phyloP scores from a whole-genome alignment of 2,113 vertebrate species.

The Bolborhynchus lineola region DNA sequence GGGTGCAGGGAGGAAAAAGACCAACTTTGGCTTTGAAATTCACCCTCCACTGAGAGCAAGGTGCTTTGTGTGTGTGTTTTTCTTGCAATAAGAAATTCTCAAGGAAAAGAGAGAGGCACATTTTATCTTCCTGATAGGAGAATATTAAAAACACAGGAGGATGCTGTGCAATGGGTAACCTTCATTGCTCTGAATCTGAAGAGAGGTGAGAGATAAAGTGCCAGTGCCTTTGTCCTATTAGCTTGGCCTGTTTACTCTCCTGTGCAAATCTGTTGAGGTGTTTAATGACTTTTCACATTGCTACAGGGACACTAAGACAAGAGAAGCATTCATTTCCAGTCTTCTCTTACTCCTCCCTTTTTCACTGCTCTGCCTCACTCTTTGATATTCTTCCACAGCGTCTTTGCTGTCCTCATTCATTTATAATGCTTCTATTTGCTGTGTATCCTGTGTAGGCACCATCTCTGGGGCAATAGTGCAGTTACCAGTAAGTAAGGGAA shows the following conservation, averaged over 20 bases:
- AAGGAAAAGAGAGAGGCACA: neutral
- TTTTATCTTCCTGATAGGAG: constrained; percentile 64
- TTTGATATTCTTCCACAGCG: neutral
- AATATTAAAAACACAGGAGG: constrained; percentile 67
- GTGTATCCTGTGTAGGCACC: neutral
- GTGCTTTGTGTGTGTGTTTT: neutral
- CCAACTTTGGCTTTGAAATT: neutral
- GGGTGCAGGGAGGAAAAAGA: neutral
- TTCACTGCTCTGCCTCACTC: neutral
- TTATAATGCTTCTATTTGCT: neutral
- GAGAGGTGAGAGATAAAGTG: constrained; percentile 36
- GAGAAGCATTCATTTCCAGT: constrained; percentile 21
- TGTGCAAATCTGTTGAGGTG: constrained; percentile 39
- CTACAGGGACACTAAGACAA: constrained; percentile 25
- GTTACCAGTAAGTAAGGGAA: neutral
- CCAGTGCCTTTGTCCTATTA: constrained; percentile 36
- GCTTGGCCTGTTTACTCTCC: constrained; percentile 38
- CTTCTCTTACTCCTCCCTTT: neutral
- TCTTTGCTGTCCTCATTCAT: neutral
- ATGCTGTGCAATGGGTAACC: neutral
- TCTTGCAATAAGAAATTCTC: neutral
- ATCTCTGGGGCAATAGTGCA: neutral
- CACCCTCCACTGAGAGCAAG: neutral
- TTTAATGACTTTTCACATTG: constrained; percentile 64
- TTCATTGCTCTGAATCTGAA: constrained; percentile 40